Percentiles rank a stretch among this genome's conserved stretches.
These are phyloP conservation scores for Napeogenes inachia DNA, from an alignment of 2,888 invertebrate genomes.

Conservation along the genomic window DNA sequence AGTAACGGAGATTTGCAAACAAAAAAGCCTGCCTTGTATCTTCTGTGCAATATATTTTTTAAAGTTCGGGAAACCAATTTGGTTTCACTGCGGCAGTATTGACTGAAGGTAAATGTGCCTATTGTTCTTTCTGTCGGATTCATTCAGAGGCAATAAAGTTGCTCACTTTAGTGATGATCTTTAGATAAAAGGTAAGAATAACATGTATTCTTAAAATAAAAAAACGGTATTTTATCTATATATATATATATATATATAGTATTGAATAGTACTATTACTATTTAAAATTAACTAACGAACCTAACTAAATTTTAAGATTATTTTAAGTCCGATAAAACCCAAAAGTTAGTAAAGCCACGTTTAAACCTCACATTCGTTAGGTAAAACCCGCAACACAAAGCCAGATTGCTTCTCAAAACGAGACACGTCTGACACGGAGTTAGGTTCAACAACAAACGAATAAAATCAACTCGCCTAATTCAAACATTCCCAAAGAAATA, in stretches of 20 bases:
- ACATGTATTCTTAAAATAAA: not conserved
- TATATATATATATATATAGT: too few relatives aligned
- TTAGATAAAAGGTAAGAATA: not conserved
- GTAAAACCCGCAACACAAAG: conserved; percentile 20
- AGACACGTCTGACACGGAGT: conserved; percentile 20
- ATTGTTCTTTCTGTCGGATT: conserved; percentile 28
- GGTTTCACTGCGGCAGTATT: conserved; percentile 30
- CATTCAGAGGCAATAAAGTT: conserved; percentile 15
- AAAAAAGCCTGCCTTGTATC: conserved; percentile 43
- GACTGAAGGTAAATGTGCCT: conserved; percentile 30
- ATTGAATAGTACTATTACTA: too few relatives aligned
- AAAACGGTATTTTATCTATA: not conserved
- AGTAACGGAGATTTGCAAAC: conserved; percentile 47
- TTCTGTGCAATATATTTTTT: conserved; percentile 43
- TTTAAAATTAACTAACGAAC: too few relatives aligned
- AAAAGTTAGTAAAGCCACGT: too few relatives aligned
- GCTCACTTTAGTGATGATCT: conserved; percentile 22
- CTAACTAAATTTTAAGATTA: too few relatives aligned
- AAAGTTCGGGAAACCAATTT: conserved; percentile 47
- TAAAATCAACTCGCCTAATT: conserved; percentile 54
- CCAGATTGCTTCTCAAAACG: conserved; percentile 16
- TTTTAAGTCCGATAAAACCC: too few relatives aligned
- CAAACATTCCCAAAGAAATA: conserved; percentile 40
- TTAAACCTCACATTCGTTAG: conserved; percentile 21
- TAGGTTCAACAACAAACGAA: conserved; percentile 30